Conservation (phyloP, 2,797 vertebrate species). For the Merluccius polli region DNA sequence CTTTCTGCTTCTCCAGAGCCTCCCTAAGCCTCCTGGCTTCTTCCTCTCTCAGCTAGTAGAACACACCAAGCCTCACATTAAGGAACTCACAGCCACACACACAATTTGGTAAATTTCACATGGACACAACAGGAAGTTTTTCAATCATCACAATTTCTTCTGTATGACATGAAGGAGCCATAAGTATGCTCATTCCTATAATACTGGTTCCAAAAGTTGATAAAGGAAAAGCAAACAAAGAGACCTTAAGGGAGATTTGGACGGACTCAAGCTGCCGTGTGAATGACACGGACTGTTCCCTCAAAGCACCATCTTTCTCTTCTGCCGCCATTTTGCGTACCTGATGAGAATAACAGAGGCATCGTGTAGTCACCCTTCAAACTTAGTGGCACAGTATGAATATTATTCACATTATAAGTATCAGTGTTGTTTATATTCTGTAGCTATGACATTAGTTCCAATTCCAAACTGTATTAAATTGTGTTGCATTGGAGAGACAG, state of each 20-base stretch:
- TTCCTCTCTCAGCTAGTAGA: constrained; percentile 63
- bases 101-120: background rate
- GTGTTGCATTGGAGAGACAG: too few relatives aligned
- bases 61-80: background rate
- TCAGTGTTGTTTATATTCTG: too few relatives aligned
- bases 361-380: background rate
- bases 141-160: background rate
- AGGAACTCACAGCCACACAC: background rate
- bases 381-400: background rate
- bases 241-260: constrained; percentile 49
- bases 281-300: constrained; percentile 51
- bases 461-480: too few relatives aligned
- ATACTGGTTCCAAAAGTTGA: background rate
- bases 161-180: background rate
- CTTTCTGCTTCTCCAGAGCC: constrained; percentile 51
- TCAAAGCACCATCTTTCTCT: constrained; percentile 50
- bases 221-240: constrained; percentile 10
- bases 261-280: constrained; percentile 48
- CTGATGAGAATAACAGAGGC: constrained; percentile 26
- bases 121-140: background rate
- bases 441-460: background rate
- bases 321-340: constrained; percentile 47
- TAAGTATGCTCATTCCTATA: background rate
- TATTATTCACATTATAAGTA: background rate
- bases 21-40: constrained; percentile 56